A percentile compares a stretch with the other conserved stretches of the same genome.
These are phyloP conservation scores for Marisa cornuarietis DNA, from an alignment of 1,140 invertebrate species.

Conservation along the genomic window DNA sequence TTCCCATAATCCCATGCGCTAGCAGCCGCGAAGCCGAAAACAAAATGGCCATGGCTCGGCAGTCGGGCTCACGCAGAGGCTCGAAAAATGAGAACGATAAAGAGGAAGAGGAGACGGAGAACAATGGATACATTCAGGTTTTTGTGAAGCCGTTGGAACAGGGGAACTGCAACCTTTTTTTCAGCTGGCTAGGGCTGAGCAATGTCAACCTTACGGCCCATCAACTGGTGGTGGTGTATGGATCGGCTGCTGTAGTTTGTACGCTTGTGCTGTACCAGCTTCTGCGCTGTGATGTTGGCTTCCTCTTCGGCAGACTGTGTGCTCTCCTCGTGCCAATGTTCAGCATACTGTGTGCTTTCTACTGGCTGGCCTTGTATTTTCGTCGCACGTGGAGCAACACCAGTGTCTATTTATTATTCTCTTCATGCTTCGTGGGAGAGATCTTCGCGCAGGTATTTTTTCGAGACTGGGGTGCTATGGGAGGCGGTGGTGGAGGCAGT, in stretches of 20 bases:
- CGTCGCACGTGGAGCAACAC: constrained; percentile 63
- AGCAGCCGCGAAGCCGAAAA: constrained; percentile 11
- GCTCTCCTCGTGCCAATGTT: constrained; percentile 62
- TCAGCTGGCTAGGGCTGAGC: constrained; percentile 56
- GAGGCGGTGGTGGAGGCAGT: constrained; percentile 25
- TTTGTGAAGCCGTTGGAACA: constrained; percentile 61
- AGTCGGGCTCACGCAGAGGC: constrained; percentile 49
- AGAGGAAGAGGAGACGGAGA: constrained; percentile 58
- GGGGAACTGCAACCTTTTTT: constrained; percentile 52
- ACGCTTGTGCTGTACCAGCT: constrained; percentile 55
- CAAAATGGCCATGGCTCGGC: constrained; percentile 57
- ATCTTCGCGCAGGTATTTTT: constrained; percentile 55
- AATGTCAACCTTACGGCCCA: constrained; percentile 48
- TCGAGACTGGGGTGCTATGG: constrained; percentile 33
- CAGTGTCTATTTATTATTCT: constrained; percentile 64
- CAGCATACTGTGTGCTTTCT: constrained; percentile 62
- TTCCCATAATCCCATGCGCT: constrained; percentile 34
- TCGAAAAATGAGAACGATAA: constrained; percentile 60
- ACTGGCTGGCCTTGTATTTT: constrained; percentile 62
- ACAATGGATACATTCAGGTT: constrained; percentile 62
- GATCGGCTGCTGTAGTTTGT: constrained; percentile 41
- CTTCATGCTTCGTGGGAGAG: constrained; percentile 63
- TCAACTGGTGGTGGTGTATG: constrained; percentile 53
- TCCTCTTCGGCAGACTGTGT: constrained; percentile 59
- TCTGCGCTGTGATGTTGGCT: constrained; percentile 57